A percentile compares a stretch with the other conserved stretches of the same genome.
Conservation (phyloP, 2,113 vertebrate genomes). For the Piaya cayana region DNA sequence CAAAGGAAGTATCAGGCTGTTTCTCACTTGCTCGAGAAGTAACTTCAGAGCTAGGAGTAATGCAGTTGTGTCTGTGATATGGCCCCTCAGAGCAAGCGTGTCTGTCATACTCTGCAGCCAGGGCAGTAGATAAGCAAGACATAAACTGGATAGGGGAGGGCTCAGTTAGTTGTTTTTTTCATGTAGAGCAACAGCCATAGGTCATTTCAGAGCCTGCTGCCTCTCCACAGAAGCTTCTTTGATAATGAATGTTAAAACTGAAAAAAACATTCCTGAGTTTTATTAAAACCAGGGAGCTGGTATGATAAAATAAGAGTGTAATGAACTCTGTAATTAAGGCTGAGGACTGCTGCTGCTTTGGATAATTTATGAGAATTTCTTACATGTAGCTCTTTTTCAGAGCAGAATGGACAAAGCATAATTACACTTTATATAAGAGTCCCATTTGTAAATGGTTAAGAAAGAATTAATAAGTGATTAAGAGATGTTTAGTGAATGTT, state of each 20-base stretch:
- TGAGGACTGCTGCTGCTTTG: neutral
- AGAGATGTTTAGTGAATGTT: neutral
- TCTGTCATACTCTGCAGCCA: fast-evolving
- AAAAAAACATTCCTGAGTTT: neutral
- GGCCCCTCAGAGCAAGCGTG: neutral
- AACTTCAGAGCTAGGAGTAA: neutral
- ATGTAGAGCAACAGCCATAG: neutral
- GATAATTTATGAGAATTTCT: neutral
- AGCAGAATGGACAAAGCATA: neutral
- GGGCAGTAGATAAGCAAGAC: neutral
- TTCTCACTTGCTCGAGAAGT: neutral
- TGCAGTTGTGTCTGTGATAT: neutral
- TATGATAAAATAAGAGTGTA: neutral
- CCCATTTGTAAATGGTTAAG: neutral
- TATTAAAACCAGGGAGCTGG: neutral
- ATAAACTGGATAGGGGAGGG: neutral
- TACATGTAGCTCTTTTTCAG: neutral
- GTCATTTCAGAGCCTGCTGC: neutral
- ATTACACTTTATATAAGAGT: neutral
- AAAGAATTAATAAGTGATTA: neutral
- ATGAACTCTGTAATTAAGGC: neutral
- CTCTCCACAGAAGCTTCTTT: neutral
- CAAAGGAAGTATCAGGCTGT: neutral
- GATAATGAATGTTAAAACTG: neutral
- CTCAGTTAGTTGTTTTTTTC: neutral